Conservation (phyloP, 2,888 invertebrate genomes). For the Papilio protenor region DNA sequence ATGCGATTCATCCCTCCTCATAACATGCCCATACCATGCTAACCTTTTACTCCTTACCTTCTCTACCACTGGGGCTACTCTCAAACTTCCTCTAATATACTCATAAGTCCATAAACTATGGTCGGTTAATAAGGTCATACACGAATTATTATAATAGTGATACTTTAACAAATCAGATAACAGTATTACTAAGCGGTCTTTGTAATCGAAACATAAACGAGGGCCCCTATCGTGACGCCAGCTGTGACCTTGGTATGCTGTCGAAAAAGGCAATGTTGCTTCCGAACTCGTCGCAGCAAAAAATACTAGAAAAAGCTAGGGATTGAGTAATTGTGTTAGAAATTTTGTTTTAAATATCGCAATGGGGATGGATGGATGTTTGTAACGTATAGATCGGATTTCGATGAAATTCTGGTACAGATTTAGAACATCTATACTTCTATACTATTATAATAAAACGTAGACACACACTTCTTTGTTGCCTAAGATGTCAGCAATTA, state of each 20-base stretch:
- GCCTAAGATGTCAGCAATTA: no score
- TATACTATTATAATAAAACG: no score
- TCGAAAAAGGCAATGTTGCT: slow-evolving; percentile 29
- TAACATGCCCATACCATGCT: no score
- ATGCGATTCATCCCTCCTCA: no score
- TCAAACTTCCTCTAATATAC: no score
- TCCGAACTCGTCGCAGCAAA: slow-evolving; percentile 22
- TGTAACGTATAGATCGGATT: no score
- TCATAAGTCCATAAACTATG: not conserved
- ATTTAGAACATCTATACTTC: no score
- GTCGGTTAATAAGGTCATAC: not conserved
- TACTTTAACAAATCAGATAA: slow-evolving; percentile 18
- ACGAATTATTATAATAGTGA: not conserved
- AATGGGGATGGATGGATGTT: not conserved
- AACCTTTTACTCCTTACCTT: no score
- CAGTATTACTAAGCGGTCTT: not conserved
- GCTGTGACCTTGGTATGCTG: slow-evolving; percentile 27
- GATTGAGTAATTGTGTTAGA: not conserved
- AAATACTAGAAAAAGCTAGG: slow-evolving; percentile 17
- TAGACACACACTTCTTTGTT: no score
- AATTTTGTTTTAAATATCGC: not conserved
- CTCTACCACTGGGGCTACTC: no score
- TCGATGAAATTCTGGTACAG: no score
- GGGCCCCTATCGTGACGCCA: slow-evolving; percentile 26
- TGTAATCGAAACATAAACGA: slow-evolving; percentile 23